Evolutionary conservation across 2,113 vertebrate species (phyloP), one percentile per base, ranked within the genome.

Genomic region (Neodon shergylaensis): DNA sequence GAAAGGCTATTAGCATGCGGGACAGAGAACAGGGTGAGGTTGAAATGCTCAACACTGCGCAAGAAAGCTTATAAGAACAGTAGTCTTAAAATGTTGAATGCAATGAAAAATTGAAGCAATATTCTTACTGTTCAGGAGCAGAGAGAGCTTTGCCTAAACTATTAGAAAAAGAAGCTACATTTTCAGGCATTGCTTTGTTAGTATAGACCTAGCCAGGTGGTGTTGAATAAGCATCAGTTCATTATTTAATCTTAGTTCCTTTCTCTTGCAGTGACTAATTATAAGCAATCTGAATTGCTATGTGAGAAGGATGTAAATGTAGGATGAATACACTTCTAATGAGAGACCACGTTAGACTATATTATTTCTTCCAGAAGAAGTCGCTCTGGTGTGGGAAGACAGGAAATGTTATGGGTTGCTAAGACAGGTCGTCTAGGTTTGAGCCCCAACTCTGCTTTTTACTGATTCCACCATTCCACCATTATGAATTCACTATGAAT

Each of bases 181-280:
- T 96, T 92, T 90, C 73, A 92, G 92, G 90, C 90, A 94, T 97
- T 94, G 88, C 92, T 96, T 97, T 97, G 96, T 97, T 97, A 95
- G 94, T 96, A 95, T 97, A 97, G 96, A 88, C 96, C 96, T 95
- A 96, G 96, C 92, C 96, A 97, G 96, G 96, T 97, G 96, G 96
- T 96, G 96, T 96, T 97, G 97, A 98, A 97, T 97, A 98, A 96
- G 96, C 97, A 98, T 96, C 96, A 97, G 95, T 97, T 96, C 94
- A 94, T 96, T 97, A 97, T 97, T 98, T 97, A 96, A 97, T 97
- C 96, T 97, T 95, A 96, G 90, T 97, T 97, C 73, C 94, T 96
- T 96, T 97, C 95, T 97, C 68, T 97, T 95, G 86, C 92, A 96
- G 95, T 97, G 95, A 96, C 95, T 97, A 97, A 98, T 97, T 97